phyloP scores from a whole-genome alignment of 2,888 invertebrate genomes.

The Brachyptera risi region DNA sequence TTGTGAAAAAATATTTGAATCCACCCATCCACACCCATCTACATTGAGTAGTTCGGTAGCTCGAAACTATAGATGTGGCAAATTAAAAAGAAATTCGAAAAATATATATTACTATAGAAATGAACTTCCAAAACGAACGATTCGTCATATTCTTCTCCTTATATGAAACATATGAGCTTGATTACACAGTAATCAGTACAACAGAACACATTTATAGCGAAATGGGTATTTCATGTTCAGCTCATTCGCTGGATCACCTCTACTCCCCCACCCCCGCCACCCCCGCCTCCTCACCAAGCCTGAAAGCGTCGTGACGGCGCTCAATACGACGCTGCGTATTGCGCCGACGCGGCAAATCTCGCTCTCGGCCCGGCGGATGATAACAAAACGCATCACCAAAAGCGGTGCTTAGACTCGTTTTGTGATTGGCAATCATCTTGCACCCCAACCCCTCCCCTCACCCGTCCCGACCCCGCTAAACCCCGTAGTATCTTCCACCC shows the following conservation, averaged over 20 bases:
- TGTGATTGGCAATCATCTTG: slow-evolving; percentile 33
- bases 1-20: too few relatives aligned
- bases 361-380: slow-evolving; percentile 7
- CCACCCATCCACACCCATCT: too few relatives aligned
- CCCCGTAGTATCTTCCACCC: too few relatives aligned
- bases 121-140: too few relatives aligned
- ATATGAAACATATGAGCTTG: too few relatives aligned
- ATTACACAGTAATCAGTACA: slow-evolving; percentile 34
- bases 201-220: slow-evolving; percentile 36
- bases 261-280: background rate
- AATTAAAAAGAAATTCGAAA: too few relatives aligned
- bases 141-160: too few relatives aligned
- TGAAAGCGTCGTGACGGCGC: slow-evolving; percentile 19
- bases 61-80: too few relatives aligned
- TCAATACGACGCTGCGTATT: slow-evolving; percentile 20
- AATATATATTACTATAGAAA: too few relatives aligned
- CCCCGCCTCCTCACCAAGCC: background rate
- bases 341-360: slow-evolving; percentile 25
- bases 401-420: slow-evolving; percentile 26
- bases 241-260: background rate
- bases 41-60: too few relatives aligned
- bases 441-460: slow-evolving; percentile 22
- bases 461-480: slow-evolving; percentile 11
- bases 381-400: slow-evolving; percentile 28
- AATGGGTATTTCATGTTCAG: slow-evolving; percentile 36